A percentile compares a stretch with the other conserved stretches of the same genome.
These are phyloP conservation scores for Catocala fraxini DNA, from an alignment of 2,888 invertebrate species.

Conservation along the genomic window DNA sequence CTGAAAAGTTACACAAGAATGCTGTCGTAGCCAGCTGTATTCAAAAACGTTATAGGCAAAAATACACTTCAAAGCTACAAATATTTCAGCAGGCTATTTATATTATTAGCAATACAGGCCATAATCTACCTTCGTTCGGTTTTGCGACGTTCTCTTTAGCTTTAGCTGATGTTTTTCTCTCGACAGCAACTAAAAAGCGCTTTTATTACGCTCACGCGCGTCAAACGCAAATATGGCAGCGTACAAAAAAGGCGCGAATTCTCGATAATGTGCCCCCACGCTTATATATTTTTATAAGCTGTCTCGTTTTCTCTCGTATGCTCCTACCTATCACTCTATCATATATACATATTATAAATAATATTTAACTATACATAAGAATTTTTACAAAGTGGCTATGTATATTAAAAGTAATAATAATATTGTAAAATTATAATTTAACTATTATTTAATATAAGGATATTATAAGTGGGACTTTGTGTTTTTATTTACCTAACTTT, in stretches of 20 bases:
- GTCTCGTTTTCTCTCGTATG: slow-evolving; percentile 61
- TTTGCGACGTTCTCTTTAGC: not conserved
- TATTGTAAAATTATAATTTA: slow-evolving; percentile 79
- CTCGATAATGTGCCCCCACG: slow-evolving; percentile 58
- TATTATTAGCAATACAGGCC: too few species aligned
- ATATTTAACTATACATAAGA: slow-evolving; percentile 57
- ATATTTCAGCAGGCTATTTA: too few species aligned
- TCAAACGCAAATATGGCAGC: slow-evolving; percentile 44
- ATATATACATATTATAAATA: slow-evolving; percentile 61
- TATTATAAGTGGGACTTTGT: slow-evolving; percentile 72
- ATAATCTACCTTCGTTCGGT: too few species aligned
- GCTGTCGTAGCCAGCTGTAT: too few species aligned
- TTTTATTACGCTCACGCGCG: slow-evolving; percentile 30
- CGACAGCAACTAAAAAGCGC: slow-evolving; percentile 10
- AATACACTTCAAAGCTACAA: too few species aligned
- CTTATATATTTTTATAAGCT: slow-evolving; percentile 73
- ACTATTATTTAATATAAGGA: slow-evolving; percentile 77
- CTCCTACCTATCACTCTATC: slow-evolving; percentile 48
- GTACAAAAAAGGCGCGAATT: slow-evolving; percentile 14
- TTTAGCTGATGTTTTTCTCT: slow-evolving; percentile 16
- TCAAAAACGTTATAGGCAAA: too few species aligned
- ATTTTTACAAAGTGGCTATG: slow-evolving; percentile 82
- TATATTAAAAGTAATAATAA: slow-evolving; percentile 72
- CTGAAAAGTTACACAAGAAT: too few species aligned
- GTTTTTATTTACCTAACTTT: slow-evolving; percentile 60